phyloP scores from a whole-genome alignment of 2,113 vertebrate species.

The Poecilia latipinna region DNA sequence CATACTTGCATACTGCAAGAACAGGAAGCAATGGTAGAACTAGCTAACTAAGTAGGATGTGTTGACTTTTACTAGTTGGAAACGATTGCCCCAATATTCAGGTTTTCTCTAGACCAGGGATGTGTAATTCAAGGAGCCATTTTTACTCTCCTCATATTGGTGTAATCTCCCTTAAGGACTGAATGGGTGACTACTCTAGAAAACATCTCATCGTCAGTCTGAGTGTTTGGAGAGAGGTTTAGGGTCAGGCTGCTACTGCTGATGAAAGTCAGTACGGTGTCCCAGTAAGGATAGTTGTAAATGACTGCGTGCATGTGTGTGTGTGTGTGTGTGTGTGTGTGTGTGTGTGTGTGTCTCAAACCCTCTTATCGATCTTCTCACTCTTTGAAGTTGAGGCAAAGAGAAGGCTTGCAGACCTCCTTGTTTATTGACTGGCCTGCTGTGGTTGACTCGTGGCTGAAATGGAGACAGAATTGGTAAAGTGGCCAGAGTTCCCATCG shows the following conservation, averaged over 20 bases:
- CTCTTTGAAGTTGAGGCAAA: slow-evolving; percentile 62
- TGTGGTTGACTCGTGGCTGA: slow-evolving; percentile 68
- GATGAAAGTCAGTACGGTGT: background rate
- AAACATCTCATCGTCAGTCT: background rate
- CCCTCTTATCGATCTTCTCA: slow-evolving; percentile 61
- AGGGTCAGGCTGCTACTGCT: background rate
- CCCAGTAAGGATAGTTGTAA: slow-evolving; percentile 6
- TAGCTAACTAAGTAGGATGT: too few species aligned
- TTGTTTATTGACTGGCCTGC: slow-evolving; percentile 65
- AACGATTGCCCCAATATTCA: too few species aligned
- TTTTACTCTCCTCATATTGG: too few species aligned
- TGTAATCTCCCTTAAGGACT: too few species aligned
- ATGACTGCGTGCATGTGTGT: slow-evolving; percentile 9
- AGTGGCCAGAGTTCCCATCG: slow-evolving; percentile 60
- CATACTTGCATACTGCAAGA: too few species aligned
- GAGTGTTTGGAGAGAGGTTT: background rate
- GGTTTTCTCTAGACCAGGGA: too few species aligned
- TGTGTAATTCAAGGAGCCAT: too few species aligned
- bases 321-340: slow-evolving; percentile 17
- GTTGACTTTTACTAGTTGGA: too few species aligned
- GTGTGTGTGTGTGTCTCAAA: slow-evolving; percentile 40
- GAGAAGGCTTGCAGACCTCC: slow-evolving; percentile 59
- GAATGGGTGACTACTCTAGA: background rate
- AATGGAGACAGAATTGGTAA: slow-evolving; percentile 66
- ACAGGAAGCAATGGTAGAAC: too few species aligned